A percentile compares a stretch with the other conserved stretches of the same genome.
Evolutionary conservation across 2,113 vertebrate species (phyloP).

Genomic region (Syngnathus floridae): DNA sequence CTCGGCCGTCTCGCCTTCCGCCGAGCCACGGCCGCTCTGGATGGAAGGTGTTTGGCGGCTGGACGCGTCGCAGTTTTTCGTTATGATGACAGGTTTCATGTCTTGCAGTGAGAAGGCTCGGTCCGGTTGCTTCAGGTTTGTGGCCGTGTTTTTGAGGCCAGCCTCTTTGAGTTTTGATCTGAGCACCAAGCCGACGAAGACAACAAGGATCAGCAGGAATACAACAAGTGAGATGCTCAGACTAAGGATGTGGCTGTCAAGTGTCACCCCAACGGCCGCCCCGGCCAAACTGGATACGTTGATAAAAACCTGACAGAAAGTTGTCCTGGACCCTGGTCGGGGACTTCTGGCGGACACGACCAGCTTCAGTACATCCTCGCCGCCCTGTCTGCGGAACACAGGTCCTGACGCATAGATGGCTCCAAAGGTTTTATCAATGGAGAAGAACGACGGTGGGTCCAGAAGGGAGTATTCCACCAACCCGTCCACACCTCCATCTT

Average conservation of each 20-base stretch:
- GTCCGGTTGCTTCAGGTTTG: conserved; percentile 38
- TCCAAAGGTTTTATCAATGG: conserved; percentile 79
- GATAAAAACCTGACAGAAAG: conserved; percentile 75
- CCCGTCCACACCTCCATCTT: conserved; percentile 81
- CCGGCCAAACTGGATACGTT: conserved; percentile 75
- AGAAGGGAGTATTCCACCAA: conserved; percentile 77
- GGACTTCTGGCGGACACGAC: conserved; percentile 78
- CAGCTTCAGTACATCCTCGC: conserved; percentile 68
- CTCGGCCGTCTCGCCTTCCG: conserved; percentile 82
- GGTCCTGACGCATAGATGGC: conserved; percentile 72
- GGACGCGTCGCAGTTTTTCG: conserved; percentile 55
- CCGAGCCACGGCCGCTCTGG: conserved; percentile 78
- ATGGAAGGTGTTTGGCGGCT: conserved; percentile 67
- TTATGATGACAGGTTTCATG: conserved; percentile 58
- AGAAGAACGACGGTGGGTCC: conserved; percentile 74
- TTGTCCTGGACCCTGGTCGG: conserved; percentile 72
- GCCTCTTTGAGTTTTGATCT: conserved; percentile 69
- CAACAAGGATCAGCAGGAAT: conserved; percentile 71
- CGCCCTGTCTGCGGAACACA: conserved; percentile 63
- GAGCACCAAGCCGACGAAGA: conserved; percentile 70
- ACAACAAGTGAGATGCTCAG: conserved; percentile 65
- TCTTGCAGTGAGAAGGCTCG: conserved; percentile 51
- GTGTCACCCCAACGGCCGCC: conserved; percentile 38
- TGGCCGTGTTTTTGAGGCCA: conserved; percentile 53
- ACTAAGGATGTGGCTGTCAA: conserved; percentile 67